Evolutionary conservation across 2,113 vertebrate species (phyloP), one percentile per base, ranked within the genome.

Genomic region (Gavialis gangeticus): DNA sequence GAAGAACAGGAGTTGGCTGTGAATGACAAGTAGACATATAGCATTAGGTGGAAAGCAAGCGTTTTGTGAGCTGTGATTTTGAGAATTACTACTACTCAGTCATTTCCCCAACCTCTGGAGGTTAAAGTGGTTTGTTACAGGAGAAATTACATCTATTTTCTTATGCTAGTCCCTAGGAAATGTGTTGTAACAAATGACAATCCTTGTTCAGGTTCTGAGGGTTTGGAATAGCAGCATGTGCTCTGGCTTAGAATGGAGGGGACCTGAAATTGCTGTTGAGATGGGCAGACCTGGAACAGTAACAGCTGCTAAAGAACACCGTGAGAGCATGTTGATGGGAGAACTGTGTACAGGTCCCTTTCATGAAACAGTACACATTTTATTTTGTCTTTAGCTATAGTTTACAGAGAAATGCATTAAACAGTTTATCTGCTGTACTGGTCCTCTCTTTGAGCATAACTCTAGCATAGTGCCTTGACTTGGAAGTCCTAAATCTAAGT

Each of bases 321-420:
- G 54, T 66, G 57, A 19, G 87, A 75, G 30, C 37, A 25, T 78
- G 15, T 37, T 55, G 87, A 55, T n/a, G 17, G n/a, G 69, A 12
- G 22, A 22, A 73, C 21, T 21, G 37, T 73, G 34, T 37, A 37
- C 37, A n/a, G 34, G 6, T 73, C 69, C 34, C 17, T 91, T 90
- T 84, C 3, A 24, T 91, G 16, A 94, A 96, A 92, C 93, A 64
- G 9, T 57, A 34, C 89, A 2, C 87, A 58, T 92, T 94, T 95
- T 91, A 79, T 95, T 96, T 46, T 60, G 46, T 63, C 55, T 67
- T 6, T 0, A 1, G 27, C 79, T 91, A 69, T 96, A 94, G 88
- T 96, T 97, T 96, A 80, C 94, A 97, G 96, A 96, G 60, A 66
- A 93, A 87, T 91, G 89, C 93, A 88, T 91, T 95, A 90, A 89